A percentile compares a stretch with the other conserved stretches of the same genome.
Evolutionary conservation across 2,113 vertebrate genomes (phyloP).

Genomic region (Laterallus jamaicensis): DNA sequence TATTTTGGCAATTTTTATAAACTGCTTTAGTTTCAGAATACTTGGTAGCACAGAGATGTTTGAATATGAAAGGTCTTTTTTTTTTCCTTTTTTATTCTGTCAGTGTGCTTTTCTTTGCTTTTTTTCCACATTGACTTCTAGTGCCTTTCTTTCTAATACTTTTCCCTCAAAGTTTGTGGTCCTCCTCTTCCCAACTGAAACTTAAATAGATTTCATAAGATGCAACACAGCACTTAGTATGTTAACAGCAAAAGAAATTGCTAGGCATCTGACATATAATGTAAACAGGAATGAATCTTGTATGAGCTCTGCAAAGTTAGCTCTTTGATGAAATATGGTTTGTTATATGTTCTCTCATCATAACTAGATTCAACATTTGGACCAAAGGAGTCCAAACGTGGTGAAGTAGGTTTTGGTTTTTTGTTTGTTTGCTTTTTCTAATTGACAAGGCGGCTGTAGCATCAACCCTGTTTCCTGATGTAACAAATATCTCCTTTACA

Average conservation of each 20-base stretch:
- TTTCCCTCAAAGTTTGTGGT: background rate
- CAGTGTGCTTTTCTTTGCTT: background rate
- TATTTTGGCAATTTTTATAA: conserved; percentile 15
- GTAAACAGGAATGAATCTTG: conserved; percentile 43
- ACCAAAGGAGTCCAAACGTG: background rate
- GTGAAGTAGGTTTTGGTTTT: background rate
- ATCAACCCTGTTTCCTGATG: background rate
- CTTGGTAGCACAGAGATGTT: background rate
- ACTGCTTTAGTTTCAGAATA: background rate
- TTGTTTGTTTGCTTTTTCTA: background rate
- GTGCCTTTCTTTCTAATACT: background rate
- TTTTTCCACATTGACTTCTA: background rate
- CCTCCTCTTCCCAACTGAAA: conserved; percentile 17
- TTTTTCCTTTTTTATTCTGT: background rate
- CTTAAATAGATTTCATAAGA: conserved; percentile 17
- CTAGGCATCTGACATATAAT: conserved; percentile 18
- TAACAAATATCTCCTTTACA: background rate
- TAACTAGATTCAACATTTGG: background rate
- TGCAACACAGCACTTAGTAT: background rate
- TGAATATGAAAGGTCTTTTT: background rate
- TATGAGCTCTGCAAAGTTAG: conserved; percentile 32
- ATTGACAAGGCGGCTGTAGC: background rate
- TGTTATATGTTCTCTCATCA: conserved; percentile 5
- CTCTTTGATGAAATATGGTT: conserved; percentile 26
- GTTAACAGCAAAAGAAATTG: conserved; percentile 15